Conservation (phyloP, 2,797 vertebrate genomes). For the Furcifer pardalis region DNA sequence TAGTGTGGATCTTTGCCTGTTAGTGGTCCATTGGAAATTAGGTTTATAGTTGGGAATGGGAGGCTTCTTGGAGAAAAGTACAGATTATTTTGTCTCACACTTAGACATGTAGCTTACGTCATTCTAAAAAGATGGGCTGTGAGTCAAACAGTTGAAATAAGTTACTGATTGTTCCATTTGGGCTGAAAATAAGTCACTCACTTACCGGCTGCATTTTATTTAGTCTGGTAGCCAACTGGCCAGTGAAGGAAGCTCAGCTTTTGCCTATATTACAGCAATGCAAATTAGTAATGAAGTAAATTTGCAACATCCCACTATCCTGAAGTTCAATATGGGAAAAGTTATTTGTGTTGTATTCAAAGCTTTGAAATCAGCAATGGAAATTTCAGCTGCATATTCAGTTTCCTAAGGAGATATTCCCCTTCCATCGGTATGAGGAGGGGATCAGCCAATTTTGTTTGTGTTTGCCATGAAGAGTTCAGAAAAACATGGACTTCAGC, state of each 20-base stretch:
- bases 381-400: conserved; percentile 73
- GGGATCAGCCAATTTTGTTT: conserved; percentile 58
- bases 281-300: conserved; percentile 61
- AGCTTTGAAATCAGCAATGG: conserved; percentile 67
- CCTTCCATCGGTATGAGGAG: conserved; percentile 59
- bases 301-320: conserved; percentile 59
- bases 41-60: conserved; percentile 23
- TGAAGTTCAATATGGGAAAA: conserved; percentile 57
- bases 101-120: conserved; percentile 37
- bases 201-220: conserved; percentile 49
- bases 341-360: conserved; percentile 51
- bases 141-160: conserved; percentile 32
- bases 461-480: conserved; percentile 51
- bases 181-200: conserved; percentile 49
- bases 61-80: conserved; percentile 12
- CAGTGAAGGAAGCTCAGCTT: conserved; percentile 55
- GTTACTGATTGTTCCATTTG: conserved; percentile 47
- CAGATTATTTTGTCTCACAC: conserved; percentile 40
- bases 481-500: conserved; percentile 48
- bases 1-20: conserved; percentile 27
- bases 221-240: conserved; percentile 56
- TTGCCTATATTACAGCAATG: conserved; percentile 63
- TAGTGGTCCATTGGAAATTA: conserved; percentile 39
- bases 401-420: conserved; percentile 72
- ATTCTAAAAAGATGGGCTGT: conserved; percentile 40